Evolutionary conservation across 2,113 vertebrate genomes (phyloP).

Genomic region (Falco punctatus): DNA sequence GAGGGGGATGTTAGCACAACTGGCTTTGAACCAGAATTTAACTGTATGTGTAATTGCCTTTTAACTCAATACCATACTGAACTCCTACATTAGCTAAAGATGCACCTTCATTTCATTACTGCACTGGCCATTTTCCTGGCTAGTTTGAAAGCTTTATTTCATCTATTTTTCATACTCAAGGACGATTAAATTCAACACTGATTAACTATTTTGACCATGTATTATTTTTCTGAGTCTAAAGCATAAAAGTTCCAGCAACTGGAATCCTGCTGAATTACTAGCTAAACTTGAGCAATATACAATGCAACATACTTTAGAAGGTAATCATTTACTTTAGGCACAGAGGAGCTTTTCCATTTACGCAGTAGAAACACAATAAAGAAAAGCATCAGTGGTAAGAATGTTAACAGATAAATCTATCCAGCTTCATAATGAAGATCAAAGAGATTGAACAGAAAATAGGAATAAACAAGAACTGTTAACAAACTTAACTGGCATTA

Average conservation of each 20-base stretch:
- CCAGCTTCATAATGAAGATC: neutral
- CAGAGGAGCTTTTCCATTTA: neutral
- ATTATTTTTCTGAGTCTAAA: slow-evolving; percentile 11
- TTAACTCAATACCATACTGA: slow-evolving; percentile 55
- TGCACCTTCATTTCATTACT: slow-evolving; percentile 52
- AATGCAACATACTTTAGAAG: slow-evolving; percentile 33
- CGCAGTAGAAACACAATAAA: neutral
- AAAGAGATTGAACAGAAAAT: neutral
- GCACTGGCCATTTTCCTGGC: slow-evolving; percentile 10
- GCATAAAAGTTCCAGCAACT: neutral
- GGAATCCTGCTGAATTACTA: slow-evolving; percentile 35
- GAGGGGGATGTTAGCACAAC: slow-evolving; percentile 47
- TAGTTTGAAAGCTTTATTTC: slow-evolving; percentile 45
- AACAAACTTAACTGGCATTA: slow-evolving; percentile 39
- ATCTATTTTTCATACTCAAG: slow-evolving; percentile 34
- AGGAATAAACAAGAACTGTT: slow-evolving; percentile 13
- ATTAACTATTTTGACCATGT: slow-evolving; percentile 38
- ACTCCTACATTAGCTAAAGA: slow-evolving; percentile 54
- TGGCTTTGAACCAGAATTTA: slow-evolving; percentile 64
- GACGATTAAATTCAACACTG: slow-evolving; percentile 38
- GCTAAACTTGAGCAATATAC: neutral
- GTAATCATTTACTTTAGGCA: neutral
- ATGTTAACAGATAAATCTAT: neutral
- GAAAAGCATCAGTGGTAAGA: neutral
- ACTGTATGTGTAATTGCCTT: slow-evolving; percentile 59